Conservation (phyloP, 1,140 invertebrate species). For the Leucophenga varia region DNA sequence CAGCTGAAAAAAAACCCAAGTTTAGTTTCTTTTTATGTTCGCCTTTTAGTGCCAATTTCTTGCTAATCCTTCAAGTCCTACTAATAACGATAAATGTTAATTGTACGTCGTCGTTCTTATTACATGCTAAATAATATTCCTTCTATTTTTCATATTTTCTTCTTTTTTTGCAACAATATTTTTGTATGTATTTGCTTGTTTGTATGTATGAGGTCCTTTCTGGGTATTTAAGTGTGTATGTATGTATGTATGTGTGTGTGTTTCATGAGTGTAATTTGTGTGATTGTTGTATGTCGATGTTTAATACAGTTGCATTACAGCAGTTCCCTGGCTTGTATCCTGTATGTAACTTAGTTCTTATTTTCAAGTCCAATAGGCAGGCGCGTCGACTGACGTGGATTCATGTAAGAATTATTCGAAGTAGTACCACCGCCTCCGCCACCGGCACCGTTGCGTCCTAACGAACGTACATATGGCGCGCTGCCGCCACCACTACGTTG, state of each 20-base stretch:
- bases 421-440: constrained; percentile 22
- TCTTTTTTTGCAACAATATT: no score
- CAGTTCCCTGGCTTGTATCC: background rate
- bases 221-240: constrained; percentile 8
- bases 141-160: no score
- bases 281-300: constrained; percentile 21
- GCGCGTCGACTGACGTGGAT: constrained; percentile 41
- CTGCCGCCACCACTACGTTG: constrained; percentile 33
- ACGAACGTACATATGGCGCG: constrained; percentile 35
- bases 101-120: constrained; percentile 21
- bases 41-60: constrained; percentile 16
- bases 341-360: constrained; percentile 36
- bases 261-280: no score
- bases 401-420: constrained; percentile 31
- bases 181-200: constrained; percentile 13
- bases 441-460: constrained; percentile 27
- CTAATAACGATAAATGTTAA: constrained; percentile 27
- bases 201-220: background rate
- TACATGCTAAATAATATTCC: no score
- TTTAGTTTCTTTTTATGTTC: constrained; percentile 11
- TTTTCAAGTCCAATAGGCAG: constrained; percentile 47
- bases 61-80: constrained; percentile 11
- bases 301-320: constrained; percentile 35
- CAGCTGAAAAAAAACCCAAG: constrained; percentile 35
- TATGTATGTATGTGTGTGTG: constrained; percentile 11